Conservation (phyloP, 2,888 invertebrate species). For the Koerneria pararmatus region DNA sequence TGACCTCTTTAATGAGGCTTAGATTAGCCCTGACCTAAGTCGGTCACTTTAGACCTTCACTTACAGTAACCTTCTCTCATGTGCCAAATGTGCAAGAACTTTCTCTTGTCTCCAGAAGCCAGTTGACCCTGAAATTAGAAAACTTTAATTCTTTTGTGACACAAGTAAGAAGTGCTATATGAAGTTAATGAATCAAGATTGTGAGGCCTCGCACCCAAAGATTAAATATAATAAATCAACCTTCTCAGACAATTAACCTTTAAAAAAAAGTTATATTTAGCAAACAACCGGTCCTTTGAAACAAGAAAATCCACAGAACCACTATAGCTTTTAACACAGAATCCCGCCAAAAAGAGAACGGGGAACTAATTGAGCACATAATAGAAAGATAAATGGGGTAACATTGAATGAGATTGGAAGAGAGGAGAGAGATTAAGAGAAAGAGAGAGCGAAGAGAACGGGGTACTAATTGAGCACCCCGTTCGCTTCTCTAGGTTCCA, state of each 20-base stretch:
- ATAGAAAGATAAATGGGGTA: no score
- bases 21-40: background rate
- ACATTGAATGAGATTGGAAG: no score
- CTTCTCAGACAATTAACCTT: no score
- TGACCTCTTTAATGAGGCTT: no score
- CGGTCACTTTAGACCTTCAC: background rate
- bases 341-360: background rate
- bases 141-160: no score
- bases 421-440: no score
- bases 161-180: no score
- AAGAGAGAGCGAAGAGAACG: no score
- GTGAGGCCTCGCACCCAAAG: no score
- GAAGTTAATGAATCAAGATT: no score
- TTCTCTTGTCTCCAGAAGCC: slow-evolving; percentile 87
- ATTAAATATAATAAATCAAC: no score
- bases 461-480: slow-evolving; percentile 27
- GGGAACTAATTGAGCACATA: no score
- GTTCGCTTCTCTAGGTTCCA: slow-evolving; percentile 36
- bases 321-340: slow-evolving; percentile 13
- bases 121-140: slow-evolving; percentile 68
- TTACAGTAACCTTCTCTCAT: slow-evolving; percentile 71
- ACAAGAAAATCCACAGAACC: background rate
- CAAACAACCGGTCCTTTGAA: background rate
- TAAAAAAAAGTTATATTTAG: background rate
- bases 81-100: slow-evolving; percentile 89